Evolutionary conservation across 2,888 invertebrate genomes (phyloP).

Genomic region (Oasisia sp.): DNA sequence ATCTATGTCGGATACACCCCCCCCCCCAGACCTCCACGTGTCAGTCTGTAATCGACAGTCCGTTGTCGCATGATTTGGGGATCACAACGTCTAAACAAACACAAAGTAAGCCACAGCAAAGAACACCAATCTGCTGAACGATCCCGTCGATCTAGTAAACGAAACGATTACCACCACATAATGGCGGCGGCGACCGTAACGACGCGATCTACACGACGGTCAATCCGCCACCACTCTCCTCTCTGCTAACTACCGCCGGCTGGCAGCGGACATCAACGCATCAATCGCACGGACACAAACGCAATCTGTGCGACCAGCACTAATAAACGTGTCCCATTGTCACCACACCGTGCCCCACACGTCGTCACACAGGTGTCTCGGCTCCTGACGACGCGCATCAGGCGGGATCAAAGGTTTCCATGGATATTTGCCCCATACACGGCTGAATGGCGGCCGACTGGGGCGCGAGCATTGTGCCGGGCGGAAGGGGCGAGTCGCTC

Average conservation of each 20-base stretch:
- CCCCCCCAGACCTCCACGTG: too few species aligned
- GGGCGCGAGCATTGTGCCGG: neutral
- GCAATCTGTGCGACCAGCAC: neutral
- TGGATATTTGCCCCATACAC: neutral
- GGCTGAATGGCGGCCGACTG: neutral
- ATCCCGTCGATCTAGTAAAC: neutral
- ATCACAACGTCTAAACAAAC: neutral
- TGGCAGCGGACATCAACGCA: neutral
- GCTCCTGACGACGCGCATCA: neutral
- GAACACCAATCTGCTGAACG: neutral
- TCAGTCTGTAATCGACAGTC: too few species aligned
- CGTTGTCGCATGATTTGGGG: neutral
- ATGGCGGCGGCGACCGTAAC: neutral
- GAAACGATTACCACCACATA: neutral
- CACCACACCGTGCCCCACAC: neutral
- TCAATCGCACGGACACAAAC: neutral
- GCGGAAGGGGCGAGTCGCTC: neutral
- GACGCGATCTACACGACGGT: neutral
- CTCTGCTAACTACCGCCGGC: neutral
- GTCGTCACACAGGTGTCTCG: neutral
- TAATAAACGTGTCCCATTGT: neutral
- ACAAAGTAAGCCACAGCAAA: neutral
- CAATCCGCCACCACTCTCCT: neutral
- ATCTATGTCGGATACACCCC: too few species aligned
- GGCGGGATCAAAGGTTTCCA: conserved; percentile 6